These are phyloP conservation scores for Eupithecia centaureata DNA, from an alignment of 2,888 invertebrate species.

Conservation along the genomic window DNA sequence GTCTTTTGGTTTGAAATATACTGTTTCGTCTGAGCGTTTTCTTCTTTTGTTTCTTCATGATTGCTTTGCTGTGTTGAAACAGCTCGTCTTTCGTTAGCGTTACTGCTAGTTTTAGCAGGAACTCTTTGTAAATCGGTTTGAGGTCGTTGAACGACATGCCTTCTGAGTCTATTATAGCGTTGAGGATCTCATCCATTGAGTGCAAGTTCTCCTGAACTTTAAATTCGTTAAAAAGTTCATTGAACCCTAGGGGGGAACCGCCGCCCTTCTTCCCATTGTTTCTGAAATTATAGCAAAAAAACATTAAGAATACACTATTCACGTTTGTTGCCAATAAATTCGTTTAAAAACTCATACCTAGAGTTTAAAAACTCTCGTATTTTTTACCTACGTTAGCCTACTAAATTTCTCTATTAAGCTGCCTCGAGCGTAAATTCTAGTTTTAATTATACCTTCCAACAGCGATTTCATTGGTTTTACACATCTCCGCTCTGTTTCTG, in stretches of 20 bases:
- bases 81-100: constrained; percentile 96
- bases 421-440: constrained; percentile 3
- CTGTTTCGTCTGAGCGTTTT: constrained; percentile 85
- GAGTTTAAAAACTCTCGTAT: neutral
- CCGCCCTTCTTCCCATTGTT: constrained; percentile 86
- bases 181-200: constrained; percentile 93
- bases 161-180: constrained; percentile 94
- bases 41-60: constrained; percentile 93
- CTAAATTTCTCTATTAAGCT: neutral
- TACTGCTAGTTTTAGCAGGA: constrained; percentile 92
- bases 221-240: constrained; percentile 94
- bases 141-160: constrained; percentile 97
- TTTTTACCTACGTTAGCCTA: neutral
- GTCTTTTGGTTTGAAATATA: constrained; percentile 82
- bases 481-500: constrained; percentile 14
- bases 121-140: constrained; percentile 95
- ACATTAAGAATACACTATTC: neutral
- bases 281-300: constrained; percentile 67
- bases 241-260: constrained; percentile 93
- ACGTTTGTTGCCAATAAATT: neutral
- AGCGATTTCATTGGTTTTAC: constrained; percentile 2
- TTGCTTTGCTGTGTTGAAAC: constrained; percentile 94
- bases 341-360: neutral
- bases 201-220: constrained; percentile 94
- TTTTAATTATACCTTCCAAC: neutral